phyloP scores from a whole-genome alignment of 2,888 invertebrate species.

The Heliconius ethilla region DNA sequence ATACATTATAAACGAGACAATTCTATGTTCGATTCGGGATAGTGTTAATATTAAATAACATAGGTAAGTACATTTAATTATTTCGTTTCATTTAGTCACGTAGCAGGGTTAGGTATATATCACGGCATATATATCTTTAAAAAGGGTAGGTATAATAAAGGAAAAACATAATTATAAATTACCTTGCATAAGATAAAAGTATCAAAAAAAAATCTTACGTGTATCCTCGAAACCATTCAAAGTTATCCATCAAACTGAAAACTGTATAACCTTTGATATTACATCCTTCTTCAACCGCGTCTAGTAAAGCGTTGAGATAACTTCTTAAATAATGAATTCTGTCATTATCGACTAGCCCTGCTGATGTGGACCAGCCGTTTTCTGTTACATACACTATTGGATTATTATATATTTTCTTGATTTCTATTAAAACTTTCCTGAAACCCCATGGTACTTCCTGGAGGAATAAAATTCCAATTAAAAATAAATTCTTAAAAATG shows the following conservation, averaged over 20 bases:
- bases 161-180: no score
- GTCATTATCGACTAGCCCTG: slow-evolving; percentile 72
- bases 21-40: no score
- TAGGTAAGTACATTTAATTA: no score
- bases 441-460: slow-evolving; percentile 84
- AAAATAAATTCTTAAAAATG: background rate
- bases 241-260: slow-evolving; percentile 85
- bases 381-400: slow-evolving; percentile 82
- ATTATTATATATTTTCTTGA: slow-evolving; percentile 77
- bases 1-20: no score
- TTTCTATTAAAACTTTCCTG: slow-evolving; percentile 77
- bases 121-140: no score
- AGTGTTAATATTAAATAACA: no score
- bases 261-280: slow-evolving; percentile 79
- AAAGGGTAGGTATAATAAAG: no score
- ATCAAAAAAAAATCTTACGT: background rate
- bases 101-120: no score
- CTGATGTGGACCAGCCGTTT: slow-evolving; percentile 81
- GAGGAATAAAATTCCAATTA: background rate
- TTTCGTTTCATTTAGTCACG: no score
- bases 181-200: no score
- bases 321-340: slow-evolving; percentile 68
- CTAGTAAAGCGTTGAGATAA: slow-evolving; percentile 71
- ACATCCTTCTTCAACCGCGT: slow-evolving; percentile 74
- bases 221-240: slow-evolving; percentile 85